These are phyloP conservation scores for Odontomyia ornata DNA, from an alignment of 2,888 invertebrate species.

Conservation along the genomic window DNA sequence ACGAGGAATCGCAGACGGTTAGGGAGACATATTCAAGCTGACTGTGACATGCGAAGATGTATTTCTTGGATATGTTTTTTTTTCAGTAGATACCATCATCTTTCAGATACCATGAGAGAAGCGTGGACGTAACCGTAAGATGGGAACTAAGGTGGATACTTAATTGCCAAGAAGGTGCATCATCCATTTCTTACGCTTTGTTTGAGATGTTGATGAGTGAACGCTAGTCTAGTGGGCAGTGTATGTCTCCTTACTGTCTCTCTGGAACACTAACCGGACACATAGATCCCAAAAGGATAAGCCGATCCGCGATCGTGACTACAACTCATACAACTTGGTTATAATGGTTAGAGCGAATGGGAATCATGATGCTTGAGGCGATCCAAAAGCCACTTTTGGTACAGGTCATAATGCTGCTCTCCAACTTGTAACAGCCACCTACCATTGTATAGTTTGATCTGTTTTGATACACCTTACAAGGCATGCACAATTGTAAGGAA, in stretches of 20 bases:
- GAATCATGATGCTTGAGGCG: constrained; percentile 8
- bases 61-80: constrained; percentile 9
- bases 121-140: constrained; percentile 30
- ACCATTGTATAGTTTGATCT: background rate
- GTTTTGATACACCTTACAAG: background rate
- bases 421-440: background rate
- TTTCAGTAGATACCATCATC: constrained; percentile 31
- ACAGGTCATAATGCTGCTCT: background rate
- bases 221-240: constrained; percentile 23
- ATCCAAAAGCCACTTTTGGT: background rate
- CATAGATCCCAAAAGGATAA: background rate
- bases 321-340: constrained; percentile 10
- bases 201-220: constrained; percentile 3
- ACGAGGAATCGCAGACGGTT: background rate
- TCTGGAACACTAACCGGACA: constrained; percentile 3
- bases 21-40: constrained; percentile 4
- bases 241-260: constrained; percentile 39
- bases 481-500: background rate
- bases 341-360: background rate
- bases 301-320: background rate
- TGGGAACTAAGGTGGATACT: constrained; percentile 10
- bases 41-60: constrained; percentile 15
- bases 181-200: background rate
- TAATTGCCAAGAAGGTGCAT: constrained; percentile 37
- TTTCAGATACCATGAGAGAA: constrained; percentile 11